These are phyloP conservation scores for Drosophila maculinotata DNA, from an alignment of 2,888 invertebrate species.

Conservation along the genomic window DNA sequence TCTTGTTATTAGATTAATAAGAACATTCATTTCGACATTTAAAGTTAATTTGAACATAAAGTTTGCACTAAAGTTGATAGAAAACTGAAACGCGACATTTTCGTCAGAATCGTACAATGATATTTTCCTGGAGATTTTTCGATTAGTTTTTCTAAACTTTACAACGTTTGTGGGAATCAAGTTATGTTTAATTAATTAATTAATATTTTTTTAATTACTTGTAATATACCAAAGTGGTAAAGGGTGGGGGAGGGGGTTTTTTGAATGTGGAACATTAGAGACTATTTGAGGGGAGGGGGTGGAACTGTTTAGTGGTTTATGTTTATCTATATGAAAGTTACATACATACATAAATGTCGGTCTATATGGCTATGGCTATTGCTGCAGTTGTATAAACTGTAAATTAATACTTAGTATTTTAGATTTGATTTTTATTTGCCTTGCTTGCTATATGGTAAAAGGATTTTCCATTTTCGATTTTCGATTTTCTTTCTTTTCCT, in stretches of 20 bases:
- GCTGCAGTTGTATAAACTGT: slow-evolving; percentile 51
- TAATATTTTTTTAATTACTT: slow-evolving; percentile 28
- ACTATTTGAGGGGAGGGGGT: slow-evolving; percentile 52
- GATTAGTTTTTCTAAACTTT: slow-evolving; percentile 22
- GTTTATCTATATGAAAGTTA: slow-evolving; percentile 49
- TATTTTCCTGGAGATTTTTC: slow-evolving; percentile 41
- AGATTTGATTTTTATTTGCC: slow-evolving; percentile 51
- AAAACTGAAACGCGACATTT: slow-evolving; percentile 42
- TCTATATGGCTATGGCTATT: slow-evolving; percentile 61
- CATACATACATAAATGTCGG: slow-evolving; percentile 45
- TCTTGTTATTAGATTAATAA: slow-evolving; percentile 64
- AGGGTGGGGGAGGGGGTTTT: no score
- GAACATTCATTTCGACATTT: slow-evolving; percentile 80
- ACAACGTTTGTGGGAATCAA: slow-evolving; percentile 23
- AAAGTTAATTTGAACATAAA: slow-evolving; percentile 80
- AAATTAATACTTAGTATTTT: slow-evolving; percentile 50
- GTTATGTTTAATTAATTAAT: slow-evolving; percentile 13
- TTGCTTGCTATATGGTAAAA: slow-evolving; percentile 42
- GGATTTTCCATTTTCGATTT: slow-evolving; percentile 45
- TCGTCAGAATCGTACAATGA: slow-evolving; percentile 30
- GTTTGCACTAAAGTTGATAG: slow-evolving; percentile 76
- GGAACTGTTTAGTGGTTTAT: slow-evolving; percentile 17
- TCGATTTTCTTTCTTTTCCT: slow-evolving; percentile 40
- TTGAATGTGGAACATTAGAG: slow-evolving; percentile 71
- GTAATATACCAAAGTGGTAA: slow-evolving; percentile 51